Percentiles rank a stretch among this genome's conserved stretches.
These are phyloP conservation scores for Gobius niger DNA, from an alignment of 2,113 vertebrate species.

Conservation along the genomic window DNA sequence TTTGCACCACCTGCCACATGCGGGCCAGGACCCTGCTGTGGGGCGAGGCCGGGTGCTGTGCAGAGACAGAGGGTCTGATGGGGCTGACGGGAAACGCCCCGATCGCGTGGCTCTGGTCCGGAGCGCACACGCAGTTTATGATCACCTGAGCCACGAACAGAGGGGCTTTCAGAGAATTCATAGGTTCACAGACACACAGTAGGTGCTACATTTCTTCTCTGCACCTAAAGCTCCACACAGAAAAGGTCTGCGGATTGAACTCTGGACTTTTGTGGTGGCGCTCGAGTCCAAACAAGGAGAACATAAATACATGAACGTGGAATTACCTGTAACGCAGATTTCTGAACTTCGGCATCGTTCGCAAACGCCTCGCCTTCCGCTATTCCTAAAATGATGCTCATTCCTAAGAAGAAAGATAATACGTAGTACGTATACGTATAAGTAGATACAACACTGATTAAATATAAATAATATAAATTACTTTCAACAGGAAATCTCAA, in stretches of 20 bases:
- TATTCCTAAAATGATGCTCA: conserved; percentile 94
- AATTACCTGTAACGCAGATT: conserved; percentile 88
- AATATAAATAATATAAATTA: too few relatives aligned
- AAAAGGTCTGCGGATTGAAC: too few relatives aligned
- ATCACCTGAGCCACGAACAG: conserved; percentile 75
- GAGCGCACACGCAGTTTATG: conserved; percentile 94
- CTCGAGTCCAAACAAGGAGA: too few relatives aligned
- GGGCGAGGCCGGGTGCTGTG: conserved; percentile 75
- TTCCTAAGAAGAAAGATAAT: conserved; percentile 71
- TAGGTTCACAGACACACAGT: too few relatives aligned
- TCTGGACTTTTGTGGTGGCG: too few relatives aligned
- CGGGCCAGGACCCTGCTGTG: conserved; percentile 85
- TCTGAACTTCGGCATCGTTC: conserved; percentile 96
- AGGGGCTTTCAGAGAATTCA: too few relatives aligned
- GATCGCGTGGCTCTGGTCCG: conserved; percentile 88
- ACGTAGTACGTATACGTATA: too few relatives aligned
- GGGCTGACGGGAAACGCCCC: conserved; percentile 85
- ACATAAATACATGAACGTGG: neutral
- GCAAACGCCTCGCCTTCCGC: conserved; percentile 94
- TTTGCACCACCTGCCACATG: conserved; percentile 97
- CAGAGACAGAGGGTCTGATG: conserved; percentile 29
- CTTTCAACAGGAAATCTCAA: too few relatives aligned
- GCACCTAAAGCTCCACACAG: too few relatives aligned
- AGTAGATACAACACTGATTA: too few relatives aligned
- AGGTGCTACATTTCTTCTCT: too few relatives aligned